Evolutionary conservation across 2,888 invertebrate species (phyloP).

Genomic region (Apodemia zela): DNA sequence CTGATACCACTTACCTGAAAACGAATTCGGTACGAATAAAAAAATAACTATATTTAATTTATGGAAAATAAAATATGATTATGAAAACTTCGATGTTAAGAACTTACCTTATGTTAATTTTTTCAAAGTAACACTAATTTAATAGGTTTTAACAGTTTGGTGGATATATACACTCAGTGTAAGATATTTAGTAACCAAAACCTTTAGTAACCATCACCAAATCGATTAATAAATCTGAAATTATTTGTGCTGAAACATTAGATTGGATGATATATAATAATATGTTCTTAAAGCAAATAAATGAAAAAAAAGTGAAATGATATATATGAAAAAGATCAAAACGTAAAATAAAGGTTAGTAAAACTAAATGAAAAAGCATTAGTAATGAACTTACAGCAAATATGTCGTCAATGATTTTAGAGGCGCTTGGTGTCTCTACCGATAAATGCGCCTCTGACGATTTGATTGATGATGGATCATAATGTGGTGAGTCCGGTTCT

Average conservation of each 20-base stretch:
- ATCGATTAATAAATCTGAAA: neutral
- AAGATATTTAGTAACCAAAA: neutral
- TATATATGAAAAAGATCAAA: no score
- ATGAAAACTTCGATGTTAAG: no score
- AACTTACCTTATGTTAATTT: neutral
- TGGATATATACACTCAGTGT: neutral
- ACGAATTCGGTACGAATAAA: no score
- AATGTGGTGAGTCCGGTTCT: constrained; percentile 43
- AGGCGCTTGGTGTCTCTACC: constrained; percentile 65
- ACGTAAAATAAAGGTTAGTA: neutral
- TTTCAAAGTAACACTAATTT: neutral
- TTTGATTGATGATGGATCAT: constrained; percentile 47
- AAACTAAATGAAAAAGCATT: constrained; percentile 15
- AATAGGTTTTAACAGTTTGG: neutral
- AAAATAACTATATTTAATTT: no score
- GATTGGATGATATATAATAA: no score
- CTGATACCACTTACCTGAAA: no score
- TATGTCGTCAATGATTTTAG: constrained; percentile 65
- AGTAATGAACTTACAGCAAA: constrained; percentile 68
- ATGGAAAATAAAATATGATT: no score
- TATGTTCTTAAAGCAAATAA: no score
- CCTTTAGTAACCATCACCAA: constrained; percentile 5
- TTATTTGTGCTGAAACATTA: neutral
- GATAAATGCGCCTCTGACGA: constrained; percentile 58
- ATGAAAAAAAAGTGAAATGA: no score